Conservation (phyloP, 2,888 invertebrate genomes). For the Diaphora mendica region DNA sequence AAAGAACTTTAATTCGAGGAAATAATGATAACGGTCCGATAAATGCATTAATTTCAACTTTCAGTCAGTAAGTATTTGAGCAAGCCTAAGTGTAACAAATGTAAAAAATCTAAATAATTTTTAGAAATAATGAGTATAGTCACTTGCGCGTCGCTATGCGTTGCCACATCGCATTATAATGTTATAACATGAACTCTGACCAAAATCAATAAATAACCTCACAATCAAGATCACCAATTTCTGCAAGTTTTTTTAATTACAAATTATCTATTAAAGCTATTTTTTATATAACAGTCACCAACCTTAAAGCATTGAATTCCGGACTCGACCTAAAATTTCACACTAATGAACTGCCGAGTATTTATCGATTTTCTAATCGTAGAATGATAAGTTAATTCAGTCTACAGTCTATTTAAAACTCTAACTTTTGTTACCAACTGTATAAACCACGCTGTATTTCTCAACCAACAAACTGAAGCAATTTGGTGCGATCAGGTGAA, state of each 20-base stretch:
- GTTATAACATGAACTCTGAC: neutral
- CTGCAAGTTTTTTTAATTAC: neutral
- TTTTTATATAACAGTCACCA: neutral
- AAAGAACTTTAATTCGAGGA: too few relatives aligned
- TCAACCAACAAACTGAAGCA: neutral
- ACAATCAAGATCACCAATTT: neutral
- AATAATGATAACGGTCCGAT: too few relatives aligned
- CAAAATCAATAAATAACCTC: neutral
- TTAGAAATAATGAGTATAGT: too few relatives aligned
- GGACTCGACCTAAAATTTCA: neutral
- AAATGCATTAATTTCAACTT: too few relatives aligned
- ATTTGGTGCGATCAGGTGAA: neutral
- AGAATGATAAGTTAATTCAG: neutral
- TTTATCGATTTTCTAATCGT: neutral
- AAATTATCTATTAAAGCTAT: neutral
- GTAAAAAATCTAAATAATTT: too few relatives aligned
- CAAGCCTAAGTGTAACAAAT: too few relatives aligned
- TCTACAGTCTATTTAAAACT: neutral
- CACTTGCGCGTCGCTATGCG: neutral
- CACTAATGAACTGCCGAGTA: neutral
- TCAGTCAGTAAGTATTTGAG: too few relatives aligned
- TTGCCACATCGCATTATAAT: neutral
- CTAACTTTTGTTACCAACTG: neutral
- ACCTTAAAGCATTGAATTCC: neutral
- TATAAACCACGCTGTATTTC: neutral